Evolutionary conservation across 2,113 vertebrate species (phyloP), one percentile per base, ranked within the genome.

Genomic region (Columba livia): DNA sequence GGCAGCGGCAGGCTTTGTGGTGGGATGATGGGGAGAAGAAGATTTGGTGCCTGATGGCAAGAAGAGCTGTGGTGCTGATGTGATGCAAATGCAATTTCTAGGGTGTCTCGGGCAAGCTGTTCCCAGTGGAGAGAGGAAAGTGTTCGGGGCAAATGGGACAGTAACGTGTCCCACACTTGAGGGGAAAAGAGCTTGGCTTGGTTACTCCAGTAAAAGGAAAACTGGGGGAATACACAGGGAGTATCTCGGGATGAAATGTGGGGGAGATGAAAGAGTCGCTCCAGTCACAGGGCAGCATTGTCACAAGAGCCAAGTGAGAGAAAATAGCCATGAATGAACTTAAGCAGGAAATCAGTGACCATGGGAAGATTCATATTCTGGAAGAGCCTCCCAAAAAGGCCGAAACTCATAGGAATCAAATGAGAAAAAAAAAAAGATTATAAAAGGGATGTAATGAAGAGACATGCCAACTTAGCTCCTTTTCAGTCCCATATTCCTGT

Each of bases 381-480:
- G 44, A 83, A 73, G 54, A 89, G 15, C 15, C 40, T 78, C 34
- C 25, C 20, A 0, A 34, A 60, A 61, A 81, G 17, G 17, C 51
- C 48, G 36, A 91, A 72, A 75, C 7, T 18, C 34, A 44, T 6
- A 20, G 48, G n/a, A 80, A 28, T 23, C 5, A 7, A 16, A 24
- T 6, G 40, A 32, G 18, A 42, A 36, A 11, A 38, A 38, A 25
- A 18, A 47, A 10, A 23, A 66, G 16, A 42, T 71, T 26, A 64
- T 47, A 8, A 85, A 48, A 65, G 5, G 18, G 40, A 25, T 21
- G 18, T 48, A 53, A 75, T 31, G 20, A 88, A 61, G 40, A 78
- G 2, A 44, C 36, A 19, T 0, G 3, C 4, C 28, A 38, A 4
- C 4, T 47, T n/a, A 23, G 15, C 4, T 50, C 4, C 31, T 28